phyloP scores from a whole-genome alignment of 2,797 vertebrate species.

The Ibycter americanus region DNA sequence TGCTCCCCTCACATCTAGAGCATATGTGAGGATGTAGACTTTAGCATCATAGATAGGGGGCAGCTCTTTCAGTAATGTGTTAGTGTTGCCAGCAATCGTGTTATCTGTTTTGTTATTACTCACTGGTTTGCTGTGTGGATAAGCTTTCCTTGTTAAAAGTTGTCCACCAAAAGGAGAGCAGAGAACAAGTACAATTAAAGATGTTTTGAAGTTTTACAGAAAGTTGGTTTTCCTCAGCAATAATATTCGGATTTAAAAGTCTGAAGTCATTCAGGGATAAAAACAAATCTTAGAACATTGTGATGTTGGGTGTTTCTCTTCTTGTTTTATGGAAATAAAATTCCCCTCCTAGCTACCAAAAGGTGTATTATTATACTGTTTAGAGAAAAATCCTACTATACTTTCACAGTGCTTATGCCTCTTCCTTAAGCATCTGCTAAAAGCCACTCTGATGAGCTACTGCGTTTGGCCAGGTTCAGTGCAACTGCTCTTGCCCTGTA shows the following conservation, averaged over 20 bases:
- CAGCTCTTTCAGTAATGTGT: neutral
- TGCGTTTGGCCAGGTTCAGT: neutral
- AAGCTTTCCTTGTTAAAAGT: neutral
- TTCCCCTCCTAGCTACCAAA: neutral
- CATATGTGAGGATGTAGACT: neutral
- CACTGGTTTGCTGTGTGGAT: neutral
- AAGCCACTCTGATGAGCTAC: neutral
- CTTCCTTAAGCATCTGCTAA: neutral
- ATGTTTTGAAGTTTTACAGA: neutral
- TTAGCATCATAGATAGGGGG: neutral
- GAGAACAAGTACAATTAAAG: neutral
- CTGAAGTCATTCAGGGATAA: neutral
- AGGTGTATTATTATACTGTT: neutral
- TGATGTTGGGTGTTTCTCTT: neutral
- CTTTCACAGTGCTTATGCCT: neutral
- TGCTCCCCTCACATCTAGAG: neutral
- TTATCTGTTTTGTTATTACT: neutral
- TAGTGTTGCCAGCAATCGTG: neutral
- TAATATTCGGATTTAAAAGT: neutral
- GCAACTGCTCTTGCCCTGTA: neutral
- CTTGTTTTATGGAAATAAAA: neutral
- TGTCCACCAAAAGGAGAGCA: neutral
- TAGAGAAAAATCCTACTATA: neutral
- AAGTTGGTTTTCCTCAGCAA: neutral
- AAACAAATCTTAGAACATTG: neutral